Evolutionary conservation across 2,113 vertebrate genomes (phyloP), one percentile per base, ranked within the genome.

Genomic region (Sigmodon hispidus): DNA sequence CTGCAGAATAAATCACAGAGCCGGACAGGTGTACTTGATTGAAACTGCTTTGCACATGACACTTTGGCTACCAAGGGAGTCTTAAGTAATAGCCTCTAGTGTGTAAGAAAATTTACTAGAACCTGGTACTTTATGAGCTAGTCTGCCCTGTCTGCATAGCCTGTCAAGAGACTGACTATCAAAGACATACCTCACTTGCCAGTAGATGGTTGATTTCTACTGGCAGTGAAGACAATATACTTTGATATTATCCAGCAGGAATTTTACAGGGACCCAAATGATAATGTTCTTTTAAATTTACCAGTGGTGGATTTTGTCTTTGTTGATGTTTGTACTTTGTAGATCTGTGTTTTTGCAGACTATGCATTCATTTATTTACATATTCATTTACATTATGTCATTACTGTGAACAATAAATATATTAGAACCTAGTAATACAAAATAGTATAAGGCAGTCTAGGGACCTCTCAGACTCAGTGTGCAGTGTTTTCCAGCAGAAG

Each of bases 281-380:
- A 91, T 88, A 50, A 45, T 80, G 6, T 70, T 84, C 26, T 90
- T 84, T 73, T 84, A 93, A 50, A 87, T 95, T 88, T 95, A 48
- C 55, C 69, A 52, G 16, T 73, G n/a, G n/a, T 96, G 3, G 9
- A 36, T 94, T 94, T 96, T 93, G 34, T 43, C 63, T 70, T n/a
- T 92, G 57, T 21, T 73, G 52, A 89, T 65, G 85, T 89, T 50
- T 76, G 17, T 55, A n/a, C 57, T 61, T 83, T 67, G 29, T 77
- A 57, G 26, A 61, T 57, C 24, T 84, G 6, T 67, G 3, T 87
- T 93, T 96, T 95, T 91, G 50, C 50, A 43, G 15, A 43, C n/a
- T 87, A 91, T 69, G 13, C 2, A 76, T 55, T 17, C 4, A 15
- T 73, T 52, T 0, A 31, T 95, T 87, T 72, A 12, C 81, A 15